Conservation (phyloP, 2,113 vertebrate genomes). For the Gnathonemus longibarbis region DNA sequence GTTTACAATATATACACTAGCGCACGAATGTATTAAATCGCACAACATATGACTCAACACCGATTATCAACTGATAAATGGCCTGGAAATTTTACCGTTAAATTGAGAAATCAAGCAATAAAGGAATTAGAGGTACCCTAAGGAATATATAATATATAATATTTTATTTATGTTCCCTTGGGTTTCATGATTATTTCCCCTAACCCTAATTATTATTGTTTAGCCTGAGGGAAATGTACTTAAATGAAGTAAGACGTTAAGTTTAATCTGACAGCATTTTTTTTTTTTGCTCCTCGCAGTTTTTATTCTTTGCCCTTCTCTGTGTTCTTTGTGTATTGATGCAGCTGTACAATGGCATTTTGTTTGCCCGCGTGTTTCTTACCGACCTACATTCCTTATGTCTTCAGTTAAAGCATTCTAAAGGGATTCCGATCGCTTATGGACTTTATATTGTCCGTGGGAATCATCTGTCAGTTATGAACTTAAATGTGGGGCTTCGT, state of each 20-base stretch:
- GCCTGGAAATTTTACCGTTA: not conserved
- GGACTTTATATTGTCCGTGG: conserved; percentile 33
- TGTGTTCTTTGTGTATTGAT: conserved; percentile 64
- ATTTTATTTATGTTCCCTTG: conserved; percentile 25
- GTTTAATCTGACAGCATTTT: conserved; percentile 63
- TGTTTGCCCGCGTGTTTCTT: conserved; percentile 75
- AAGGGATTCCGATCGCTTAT: conserved; percentile 49
- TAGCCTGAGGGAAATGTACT: conserved; percentile 59
- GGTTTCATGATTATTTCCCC: conserved; percentile 13
- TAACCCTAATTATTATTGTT: conserved; percentile 44
- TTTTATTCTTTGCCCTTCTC: conserved; percentile 38
- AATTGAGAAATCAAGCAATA: conserved; percentile 25
- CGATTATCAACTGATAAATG: not conserved
- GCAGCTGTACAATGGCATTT: conserved; percentile 81
- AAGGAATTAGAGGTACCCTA: conserved; percentile 3
- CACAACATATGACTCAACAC: not conserved
- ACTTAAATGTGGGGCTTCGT: conserved; percentile 46
- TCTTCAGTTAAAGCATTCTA: conserved; percentile 56
- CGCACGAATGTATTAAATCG: not conserved
- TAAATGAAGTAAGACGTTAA: conserved; percentile 57
- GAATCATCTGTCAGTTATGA: conserved; percentile 56
- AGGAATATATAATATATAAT: conserved; percentile 21
- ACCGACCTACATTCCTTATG: conserved; percentile 76
- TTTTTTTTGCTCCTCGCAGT: conserved; percentile 42
- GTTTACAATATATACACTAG: not conserved